Base-by-base conservation (phyloP, 2,113 vertebrate species). In the Tretioscincus oriximinensis region DNA sequence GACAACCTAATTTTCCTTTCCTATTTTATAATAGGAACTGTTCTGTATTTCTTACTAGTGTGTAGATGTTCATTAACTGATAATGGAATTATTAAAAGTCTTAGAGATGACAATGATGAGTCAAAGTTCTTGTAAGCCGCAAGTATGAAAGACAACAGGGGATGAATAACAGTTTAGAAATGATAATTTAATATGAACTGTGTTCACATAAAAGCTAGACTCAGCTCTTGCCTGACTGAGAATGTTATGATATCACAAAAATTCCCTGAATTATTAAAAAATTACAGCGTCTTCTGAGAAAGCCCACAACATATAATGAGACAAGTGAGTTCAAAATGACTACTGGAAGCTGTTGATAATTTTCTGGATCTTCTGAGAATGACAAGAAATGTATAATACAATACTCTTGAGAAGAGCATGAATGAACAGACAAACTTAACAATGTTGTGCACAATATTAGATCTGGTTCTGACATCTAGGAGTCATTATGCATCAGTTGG, bases 41-140 rank as follows among this genome's bases (percentile, higher is more conserved):
- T 78, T 24, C 21, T 80, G 45, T 64, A 79, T 82, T 90, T 90
- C 82, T 87, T 35, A 69, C 84, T 84, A 85, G 11, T 28, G 78
- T 73, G 78, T 83, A 83, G 45, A 49, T 21, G 69, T 83, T 85
- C 68, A 76, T 41, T 79, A 6, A 49, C 9, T 24, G 45, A 58
- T 82, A 79, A 49, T 69, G 29, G 81, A 61, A 18, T 51, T 6
- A 54, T 24, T 24, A 8, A 78, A 35, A 60, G 14, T 1, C 0
- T 29, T 26, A 1, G 41, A 11, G 47, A 85, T 45, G 47, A 76
- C 54, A 28, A 45, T 45, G 49, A 79, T 81, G 35, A 76, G 74
- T 89, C 76, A 72, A 4, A 18, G n/a, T 20, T 18, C 85, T 49
- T 79, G 24, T 81, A 84, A 88, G 35, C 67, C 88, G 79, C 41